Evolutionary conservation across 2,113 vertebrate genomes (phyloP), one percentile per base, ranked within the genome.

Genomic region (Toxotes chatareus): DNA sequence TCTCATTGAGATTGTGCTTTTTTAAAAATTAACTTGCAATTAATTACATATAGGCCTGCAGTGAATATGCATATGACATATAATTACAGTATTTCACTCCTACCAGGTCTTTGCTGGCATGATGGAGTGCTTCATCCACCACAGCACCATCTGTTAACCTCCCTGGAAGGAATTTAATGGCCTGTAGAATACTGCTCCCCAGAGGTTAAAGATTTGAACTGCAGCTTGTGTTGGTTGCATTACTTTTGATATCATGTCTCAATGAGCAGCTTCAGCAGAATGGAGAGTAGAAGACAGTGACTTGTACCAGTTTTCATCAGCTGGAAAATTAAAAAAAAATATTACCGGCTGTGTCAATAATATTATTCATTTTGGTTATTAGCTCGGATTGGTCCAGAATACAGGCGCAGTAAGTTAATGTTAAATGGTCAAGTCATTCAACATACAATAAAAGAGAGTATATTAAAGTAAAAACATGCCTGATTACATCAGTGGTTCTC

Each of bases 111-210:
- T 71, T 80, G 64, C 61, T 63, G 72, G 61, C 49, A 81, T 83
- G 87, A 90, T 89, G 64, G 59, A 86, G 62, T 42, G 73, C 40
- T 82, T 71, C 59, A 70, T 40, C 44, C 36, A 32, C 6, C 6
- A n/a, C 4, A 42, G 63, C 4, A 27, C 69, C 78, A 86, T 85
- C 82, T 88, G 87, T 86, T 73, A 63, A 47, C n/a, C 3, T 12
- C 65, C 23, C 31, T 44, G n/a, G 17, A 40, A 44, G 31, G 8
- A 19, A 0, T 34, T 34, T 49, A 2, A 82, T 89, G 40, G n/a
- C 83, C 85, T 92, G 77, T 87, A 44, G 53, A 91, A 14, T 91
- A 81, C 90, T 91, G 93, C 87, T 69, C 87, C 78, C 93, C 86
- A 84, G 80, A 69, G 91, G 51, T 67, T 31, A 23, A 13, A 63